Base-by-base conservation (phyloP, 2,888 invertebrate species). In the Drosophila siamana region DNA sequence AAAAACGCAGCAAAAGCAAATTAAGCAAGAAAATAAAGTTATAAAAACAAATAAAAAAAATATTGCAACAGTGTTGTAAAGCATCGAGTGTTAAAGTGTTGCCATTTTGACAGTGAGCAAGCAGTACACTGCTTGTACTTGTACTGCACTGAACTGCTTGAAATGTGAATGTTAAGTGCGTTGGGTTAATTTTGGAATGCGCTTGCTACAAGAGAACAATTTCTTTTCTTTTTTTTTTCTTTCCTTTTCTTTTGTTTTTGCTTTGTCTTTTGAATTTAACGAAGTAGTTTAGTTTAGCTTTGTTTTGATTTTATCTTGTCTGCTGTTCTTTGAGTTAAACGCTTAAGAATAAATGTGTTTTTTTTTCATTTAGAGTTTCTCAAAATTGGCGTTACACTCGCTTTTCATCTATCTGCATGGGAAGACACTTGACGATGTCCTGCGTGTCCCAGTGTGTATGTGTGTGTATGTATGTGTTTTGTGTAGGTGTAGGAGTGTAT, bases 11-110 rank as follows among this genome's bases (percentile, higher is more conserved):
- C 65, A 66, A 73, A 76, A 64, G 56, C 66, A 66, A 64, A 61
- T 43, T 47, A 43, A 28, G 28, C 36, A 61, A 55, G 36, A 28
- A 63, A 60, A 65, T 46, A 67, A 67, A 40, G 51, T 54, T 52
- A 48, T 40, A 64, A 43, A 72, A 61, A 66, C 54, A 57, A 30
- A 22, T 15, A 52, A 40, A 43, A 40, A 43, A 72, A 70, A 67
- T 83, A 83, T 83, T 83, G 83, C 83, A 83, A 83, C 88, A 88
- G 67, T 64, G 56, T 74, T 72, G 69, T 69, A 74, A 84, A 78
- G 79, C 75, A 79, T 63, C 36, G 38, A 78, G 16, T 54, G 46
- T 64, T 68, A 16, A 54, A 52, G 38, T 59, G 65, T 74, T 52
- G 69, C 59, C 70, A 69, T 65, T 40, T 64, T 59, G 28, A 48